Conservation (phyloP, 2,113 vertebrate species). For the Greenwoodochromis staneri region DNA sequence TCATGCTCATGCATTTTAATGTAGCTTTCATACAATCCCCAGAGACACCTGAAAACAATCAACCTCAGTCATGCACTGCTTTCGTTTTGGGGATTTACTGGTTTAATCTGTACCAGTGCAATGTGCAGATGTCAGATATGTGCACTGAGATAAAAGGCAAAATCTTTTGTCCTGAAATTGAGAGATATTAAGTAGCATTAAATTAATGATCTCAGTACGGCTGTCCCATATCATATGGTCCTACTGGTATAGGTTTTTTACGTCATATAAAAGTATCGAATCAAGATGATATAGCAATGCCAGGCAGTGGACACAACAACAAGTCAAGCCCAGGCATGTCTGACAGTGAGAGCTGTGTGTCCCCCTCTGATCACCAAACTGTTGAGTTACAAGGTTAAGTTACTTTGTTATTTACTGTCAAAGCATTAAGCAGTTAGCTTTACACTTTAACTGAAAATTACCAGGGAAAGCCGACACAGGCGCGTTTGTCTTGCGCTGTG, state of each 20-base stretch:
- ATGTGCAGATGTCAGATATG: background rate
- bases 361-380: background rate
- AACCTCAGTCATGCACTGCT: background rate
- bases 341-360: background rate
- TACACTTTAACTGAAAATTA: background rate
- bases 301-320: background rate
- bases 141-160: background rate
- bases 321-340: background rate
- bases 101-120: background rate
- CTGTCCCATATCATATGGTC: background rate
- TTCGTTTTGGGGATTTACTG: background rate
- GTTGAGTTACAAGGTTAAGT: background rate
- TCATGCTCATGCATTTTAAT: background rate
- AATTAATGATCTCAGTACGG: background rate
- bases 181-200: background rate
- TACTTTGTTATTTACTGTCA: background rate
- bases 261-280: rapidly evolving
- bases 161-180: background rate
- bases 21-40: background rate
- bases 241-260: background rate
- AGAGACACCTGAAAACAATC: background rate
- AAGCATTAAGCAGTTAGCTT: background rate
- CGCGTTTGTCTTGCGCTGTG: rapidly evolving
- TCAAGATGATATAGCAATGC: background rate
- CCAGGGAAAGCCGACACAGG: rapidly evolving